Evolutionary conservation across 1,140 invertebrate species (phyloP).

Genomic region (Phymorhynchus buccinoides): DNA sequence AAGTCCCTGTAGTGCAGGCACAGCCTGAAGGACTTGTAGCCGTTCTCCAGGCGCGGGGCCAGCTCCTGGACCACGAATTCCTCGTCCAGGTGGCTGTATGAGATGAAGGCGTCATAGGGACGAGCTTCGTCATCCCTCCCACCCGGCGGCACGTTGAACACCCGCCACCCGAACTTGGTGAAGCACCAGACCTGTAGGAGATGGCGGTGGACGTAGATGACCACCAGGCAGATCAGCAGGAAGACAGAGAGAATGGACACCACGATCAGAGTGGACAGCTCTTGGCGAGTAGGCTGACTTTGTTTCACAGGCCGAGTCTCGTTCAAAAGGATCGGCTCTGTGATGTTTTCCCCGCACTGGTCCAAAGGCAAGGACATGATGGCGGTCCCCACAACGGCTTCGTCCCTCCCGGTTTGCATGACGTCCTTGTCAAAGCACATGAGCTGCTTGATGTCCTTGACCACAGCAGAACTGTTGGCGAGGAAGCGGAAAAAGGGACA

Average conservation of each 20-base stretch:
- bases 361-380: slow-evolving; percentile 24
- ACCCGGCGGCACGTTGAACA: slow-evolving; percentile 40
- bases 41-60: slow-evolving; percentile 57
- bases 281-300: not conserved
- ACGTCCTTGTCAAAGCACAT: slow-evolving; percentile 32
- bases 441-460: slow-evolving; percentile 42
- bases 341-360: slow-evolving; percentile 39
- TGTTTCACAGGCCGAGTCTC: not conserved
- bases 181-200: slow-evolving; percentile 58
- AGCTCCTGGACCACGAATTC: slow-evolving; percentile 57
- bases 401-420: too few relatives aligned
- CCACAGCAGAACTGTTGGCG: slow-evolving; percentile 36
- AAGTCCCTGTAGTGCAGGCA: slow-evolving; percentile 63
- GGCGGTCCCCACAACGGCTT: not conserved
- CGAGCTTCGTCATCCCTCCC: slow-evolving; percentile 43
- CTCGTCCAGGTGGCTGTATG: slow-evolving; percentile 60
- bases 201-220: slow-evolving; percentile 49
- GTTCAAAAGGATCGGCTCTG: slow-evolving; percentile 30
- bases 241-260: slow-evolving; percentile 38
- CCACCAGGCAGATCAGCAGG: slow-evolving; percentile 28
- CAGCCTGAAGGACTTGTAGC: slow-evolving; percentile 54
- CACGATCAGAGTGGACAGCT: slow-evolving; percentile 41
- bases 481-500: slow-evolving; percentile 43
- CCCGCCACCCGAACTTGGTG: slow-evolving; percentile 51
- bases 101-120: slow-evolving; percentile 61